These are phyloP conservation scores for Hofmannophila pseudospretella DNA, from an alignment of 2,888 invertebrate species.

Conservation along the genomic window DNA sequence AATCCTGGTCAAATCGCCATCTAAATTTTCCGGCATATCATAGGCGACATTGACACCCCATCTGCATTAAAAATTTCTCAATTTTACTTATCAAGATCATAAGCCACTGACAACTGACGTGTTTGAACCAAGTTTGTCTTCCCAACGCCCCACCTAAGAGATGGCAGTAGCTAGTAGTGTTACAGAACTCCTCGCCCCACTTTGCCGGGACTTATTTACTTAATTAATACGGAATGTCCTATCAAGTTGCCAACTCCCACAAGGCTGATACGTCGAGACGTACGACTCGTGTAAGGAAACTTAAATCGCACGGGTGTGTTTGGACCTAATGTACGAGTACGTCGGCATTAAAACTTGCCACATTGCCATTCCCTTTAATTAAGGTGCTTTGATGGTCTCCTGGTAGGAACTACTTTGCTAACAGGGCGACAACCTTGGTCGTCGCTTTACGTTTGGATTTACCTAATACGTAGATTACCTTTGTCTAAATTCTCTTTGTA, in stretches of 20 bases:
- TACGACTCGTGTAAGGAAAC: constrained; percentile 55
- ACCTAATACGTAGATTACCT: too few species aligned
- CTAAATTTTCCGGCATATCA: too few species aligned
- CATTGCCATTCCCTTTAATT: constrained; percentile 50
- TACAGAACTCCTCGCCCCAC: constrained; percentile 42
- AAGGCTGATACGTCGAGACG: constrained; percentile 57
- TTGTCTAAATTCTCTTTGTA: too few species aligned
- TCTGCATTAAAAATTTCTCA: too few species aligned
- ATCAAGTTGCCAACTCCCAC: constrained; percentile 65
- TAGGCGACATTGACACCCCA: too few species aligned
- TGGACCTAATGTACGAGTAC: constrained; percentile 33
- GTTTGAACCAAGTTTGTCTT: too few species aligned
- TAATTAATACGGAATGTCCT: constrained; percentile 77
- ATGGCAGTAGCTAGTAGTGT: too few species aligned
- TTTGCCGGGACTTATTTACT: constrained; percentile 73
- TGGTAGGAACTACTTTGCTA: constrained; percentile 5
- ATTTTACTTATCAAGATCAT: too few species aligned
- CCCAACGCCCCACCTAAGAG: too few species aligned
- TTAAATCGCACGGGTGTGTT: constrained; percentile 59
- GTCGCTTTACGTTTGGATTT: not conserved
- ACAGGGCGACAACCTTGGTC: too few species aligned
- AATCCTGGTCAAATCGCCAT: too few species aligned
- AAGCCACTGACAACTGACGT: too few species aligned
- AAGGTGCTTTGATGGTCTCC: constrained; percentile 42
- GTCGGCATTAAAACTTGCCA: constrained; percentile 30